phyloP scores from a whole-genome alignment of 2,888 invertebrate species.

The Eilema caniola region DNA sequence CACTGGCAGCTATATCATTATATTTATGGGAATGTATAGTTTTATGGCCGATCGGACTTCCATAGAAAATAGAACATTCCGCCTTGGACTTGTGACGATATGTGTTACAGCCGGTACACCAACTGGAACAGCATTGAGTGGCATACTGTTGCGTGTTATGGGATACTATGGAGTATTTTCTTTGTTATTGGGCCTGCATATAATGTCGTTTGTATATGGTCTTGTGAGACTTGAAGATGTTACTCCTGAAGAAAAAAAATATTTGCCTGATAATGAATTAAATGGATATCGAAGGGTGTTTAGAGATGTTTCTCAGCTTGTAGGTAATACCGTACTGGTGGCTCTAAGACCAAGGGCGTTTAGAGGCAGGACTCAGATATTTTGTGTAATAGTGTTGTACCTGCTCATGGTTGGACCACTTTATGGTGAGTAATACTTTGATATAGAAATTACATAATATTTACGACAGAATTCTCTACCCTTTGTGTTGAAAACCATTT shows the following conservation, averaged over 20 bases:
- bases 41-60: constrained; percentile 88
- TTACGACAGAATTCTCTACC: not conserved
- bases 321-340: constrained; percentile 78
- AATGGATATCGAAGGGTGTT: constrained; percentile 54
- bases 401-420: constrained; percentile 82
- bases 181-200: constrained; percentile 69
- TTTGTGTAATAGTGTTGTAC: constrained; percentile 74
- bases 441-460: not conserved
- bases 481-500: too few relatives aligned
- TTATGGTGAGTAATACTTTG: constrained; percentile 73
- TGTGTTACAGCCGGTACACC: constrained; percentile 84
- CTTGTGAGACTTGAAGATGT: constrained; percentile 76
- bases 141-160: constrained; percentile 75
- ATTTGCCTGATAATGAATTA: constrained; percentile 31
- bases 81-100: constrained; percentile 88
- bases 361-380: constrained; percentile 72
- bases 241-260: constrained; percentile 38
- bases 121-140: constrained; percentile 84
- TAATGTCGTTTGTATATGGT: constrained; percentile 73
- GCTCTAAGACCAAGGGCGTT: constrained; percentile 68
- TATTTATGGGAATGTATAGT: constrained; percentile 88
- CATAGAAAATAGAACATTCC: constrained; percentile 87
- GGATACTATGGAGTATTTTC: constrained; percentile 83
- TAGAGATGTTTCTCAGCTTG: constrained; percentile 70
- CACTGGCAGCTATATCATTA: constrained; percentile 87